Conservation (phyloP, 1,140 invertebrate genomes). For the Oryctes rhinoceros region DNA sequence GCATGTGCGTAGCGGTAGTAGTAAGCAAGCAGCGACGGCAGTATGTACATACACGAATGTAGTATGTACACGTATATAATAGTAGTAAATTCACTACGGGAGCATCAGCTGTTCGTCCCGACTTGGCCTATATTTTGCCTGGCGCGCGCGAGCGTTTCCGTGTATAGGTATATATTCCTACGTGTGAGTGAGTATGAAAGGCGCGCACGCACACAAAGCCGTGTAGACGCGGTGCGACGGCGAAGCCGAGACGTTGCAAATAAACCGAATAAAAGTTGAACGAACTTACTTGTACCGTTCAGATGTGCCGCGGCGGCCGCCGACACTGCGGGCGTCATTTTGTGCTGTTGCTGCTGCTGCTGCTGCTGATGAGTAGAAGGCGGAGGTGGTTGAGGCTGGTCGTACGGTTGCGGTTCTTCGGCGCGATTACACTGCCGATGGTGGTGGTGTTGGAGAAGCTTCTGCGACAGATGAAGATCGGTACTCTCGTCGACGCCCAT, state of each 20-base stretch:
- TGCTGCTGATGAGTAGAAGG: conserved; percentile 58
- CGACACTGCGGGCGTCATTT: conserved; percentile 59
- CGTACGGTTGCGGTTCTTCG: conserved; percentile 60
- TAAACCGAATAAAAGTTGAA: conserved; percentile 26
- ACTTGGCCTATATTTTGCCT: neutral
- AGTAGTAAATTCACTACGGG: conserved; percentile 30
- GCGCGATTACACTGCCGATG: conserved; percentile 53
- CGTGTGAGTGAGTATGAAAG: neutral
- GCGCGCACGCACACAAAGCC: neutral
- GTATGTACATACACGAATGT: neutral
- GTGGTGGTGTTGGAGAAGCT: conserved; percentile 56
- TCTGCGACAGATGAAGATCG: conserved; percentile 62
- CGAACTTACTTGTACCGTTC: conserved; percentile 76
- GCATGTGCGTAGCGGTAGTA: no score
- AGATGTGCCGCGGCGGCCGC: conserved; percentile 64
- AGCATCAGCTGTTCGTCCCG: conserved; percentile 21
- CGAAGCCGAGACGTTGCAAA: neutral
- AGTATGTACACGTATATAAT: neutral
- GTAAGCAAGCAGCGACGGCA: no score
- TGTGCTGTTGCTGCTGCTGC: conserved; percentile 52
- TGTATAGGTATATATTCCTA: neutral
- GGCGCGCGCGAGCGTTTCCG: no score
- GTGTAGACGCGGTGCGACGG: neutral
- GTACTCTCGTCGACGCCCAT: conserved; percentile 62
- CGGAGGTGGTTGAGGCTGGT: conserved; percentile 17